These are phyloP conservation scores for Anniella stebbinsi DNA, from an alignment of 2,797 vertebrate genomes.

Conservation along the genomic window DNA sequence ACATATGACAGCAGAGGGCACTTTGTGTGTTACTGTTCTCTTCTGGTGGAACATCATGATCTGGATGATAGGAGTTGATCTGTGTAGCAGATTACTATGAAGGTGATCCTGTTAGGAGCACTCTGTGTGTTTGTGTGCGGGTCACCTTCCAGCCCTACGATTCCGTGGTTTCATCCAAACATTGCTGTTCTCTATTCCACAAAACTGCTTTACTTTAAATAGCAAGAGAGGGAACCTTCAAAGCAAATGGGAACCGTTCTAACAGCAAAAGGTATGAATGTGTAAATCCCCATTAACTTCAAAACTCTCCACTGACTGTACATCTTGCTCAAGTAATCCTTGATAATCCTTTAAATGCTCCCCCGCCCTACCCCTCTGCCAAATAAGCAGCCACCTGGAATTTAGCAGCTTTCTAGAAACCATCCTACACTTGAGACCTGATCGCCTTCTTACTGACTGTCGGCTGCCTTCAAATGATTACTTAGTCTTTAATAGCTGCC, in stretches of 20 bases:
- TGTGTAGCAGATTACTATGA: background rate
- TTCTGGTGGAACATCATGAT: background rate
- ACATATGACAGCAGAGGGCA: too few species aligned
- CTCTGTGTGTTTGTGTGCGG: background rate
- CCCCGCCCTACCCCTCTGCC: conserved; percentile 5
- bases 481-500: conserved; percentile 53
- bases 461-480: conserved; percentile 12
- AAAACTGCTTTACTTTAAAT: conserved; percentile 29
- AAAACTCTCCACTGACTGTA: background rate
- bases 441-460: conserved; percentile 19
- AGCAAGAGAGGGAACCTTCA: background rate
- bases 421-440: conserved; percentile 29
- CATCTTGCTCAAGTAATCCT: conserved; percentile 19
- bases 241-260: fast-evolving
- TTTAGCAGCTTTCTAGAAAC: conserved; percentile 54
- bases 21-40: background rate
- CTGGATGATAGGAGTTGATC: background rate
- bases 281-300: conserved; percentile 18
- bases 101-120: background rate
- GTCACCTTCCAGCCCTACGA: background rate
- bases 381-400: conserved; percentile 59
- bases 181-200: background rate
- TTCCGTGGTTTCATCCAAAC: background rate
- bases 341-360: conserved; percentile 38
- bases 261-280: fast-evolving